Conservation (phyloP, 2,888 invertebrate species). For the Phyto melanocephala region DNA sequence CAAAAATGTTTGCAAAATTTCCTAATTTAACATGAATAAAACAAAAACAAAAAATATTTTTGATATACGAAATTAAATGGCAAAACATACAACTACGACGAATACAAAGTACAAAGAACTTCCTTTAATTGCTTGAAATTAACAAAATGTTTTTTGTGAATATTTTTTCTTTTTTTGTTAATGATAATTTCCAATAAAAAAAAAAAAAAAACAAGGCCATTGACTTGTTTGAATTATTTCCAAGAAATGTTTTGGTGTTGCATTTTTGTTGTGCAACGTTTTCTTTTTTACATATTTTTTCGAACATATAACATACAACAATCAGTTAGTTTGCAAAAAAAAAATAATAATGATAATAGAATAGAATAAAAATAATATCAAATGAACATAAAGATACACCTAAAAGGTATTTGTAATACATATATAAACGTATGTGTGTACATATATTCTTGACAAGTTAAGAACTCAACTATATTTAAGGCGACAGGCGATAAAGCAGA, state of each 20-base stretch:
- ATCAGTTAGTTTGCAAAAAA: not conserved
- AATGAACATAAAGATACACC: not conserved
- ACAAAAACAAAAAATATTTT: not conserved
- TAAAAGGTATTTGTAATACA: not conserved
- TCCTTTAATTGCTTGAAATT: conserved; percentile 56
- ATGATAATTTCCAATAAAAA: conserved; percentile 39
- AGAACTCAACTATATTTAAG: not conserved
- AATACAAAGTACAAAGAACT: conserved; percentile 47
- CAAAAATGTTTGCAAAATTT: conserved; percentile 30
- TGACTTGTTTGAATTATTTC: conserved; percentile 43
- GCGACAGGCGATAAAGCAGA: not conserved
- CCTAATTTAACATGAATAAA: conserved; percentile 27
- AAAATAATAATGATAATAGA: not conserved
- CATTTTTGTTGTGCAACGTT: not conserved
- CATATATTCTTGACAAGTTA: not conserved
- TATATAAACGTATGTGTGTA: not conserved
- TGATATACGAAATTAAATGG: conserved; percentile 6
- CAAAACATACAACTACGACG: not conserved
- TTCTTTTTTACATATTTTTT: not conserved
- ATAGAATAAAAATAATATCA: not conserved
- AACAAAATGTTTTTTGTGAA: conserved; percentile 32
- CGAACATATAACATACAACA: not conserved
- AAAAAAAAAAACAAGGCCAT: conserved; percentile 37
- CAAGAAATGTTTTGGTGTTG: conserved; percentile 8
- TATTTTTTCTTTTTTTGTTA: conserved; percentile 6